A percentile compares a stretch with the other conserved stretches of the same genome.
phyloP scores from a whole-genome alignment of 1,140 invertebrate species.

The Lerema accius region DNA sequence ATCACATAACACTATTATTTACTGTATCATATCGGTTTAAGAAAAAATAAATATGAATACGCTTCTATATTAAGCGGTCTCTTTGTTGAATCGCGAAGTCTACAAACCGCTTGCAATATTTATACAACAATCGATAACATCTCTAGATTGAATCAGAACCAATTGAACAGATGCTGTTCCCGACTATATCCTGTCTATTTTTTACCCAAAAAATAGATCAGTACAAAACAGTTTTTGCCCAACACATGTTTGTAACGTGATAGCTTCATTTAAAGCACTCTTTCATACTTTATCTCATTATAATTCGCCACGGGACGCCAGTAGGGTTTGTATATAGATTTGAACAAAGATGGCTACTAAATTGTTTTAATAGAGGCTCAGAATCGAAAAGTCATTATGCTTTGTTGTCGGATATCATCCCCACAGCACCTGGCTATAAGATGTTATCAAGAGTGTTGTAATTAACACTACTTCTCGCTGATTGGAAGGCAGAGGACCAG shows the following conservation, averaged over 20 bases:
- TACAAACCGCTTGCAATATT: conserved; percentile 20
- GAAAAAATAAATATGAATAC: too few relatives aligned
- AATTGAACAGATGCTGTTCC: conserved; percentile 22
- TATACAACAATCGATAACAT: conserved; percentile 22
- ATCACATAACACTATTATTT: too few relatives aligned
- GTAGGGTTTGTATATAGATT: conserved; percentile 58
- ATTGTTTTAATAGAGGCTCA: conserved; percentile 75
- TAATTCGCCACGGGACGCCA: conserved; percentile 67
- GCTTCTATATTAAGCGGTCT: too few relatives aligned
- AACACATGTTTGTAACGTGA: conserved; percentile 69
- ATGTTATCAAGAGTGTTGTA: conserved; percentile 65
- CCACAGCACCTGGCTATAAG: conserved; percentile 60
- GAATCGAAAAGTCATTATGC: conserved; percentile 68
- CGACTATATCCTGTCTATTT: conserved; percentile 14
- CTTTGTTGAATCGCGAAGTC: conserved; percentile 5
- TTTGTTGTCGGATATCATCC: conserved; percentile 66
- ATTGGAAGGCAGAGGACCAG: conserved; percentile 18
- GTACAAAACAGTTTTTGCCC: conserved; percentile 54
- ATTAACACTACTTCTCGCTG: conserved; percentile 52
- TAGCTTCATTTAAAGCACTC: conserved; percentile 72
- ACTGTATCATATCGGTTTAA: too few relatives aligned
- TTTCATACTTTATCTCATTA: conserved; percentile 71
- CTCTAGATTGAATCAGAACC: conserved; percentile 22
- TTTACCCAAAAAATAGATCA: conserved; percentile 43
- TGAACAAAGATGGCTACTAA: conserved; percentile 67